These are phyloP conservation scores for Xiphophorus hellerii DNA, from an alignment of 2,113 vertebrate species.

Conservation along the genomic window DNA sequence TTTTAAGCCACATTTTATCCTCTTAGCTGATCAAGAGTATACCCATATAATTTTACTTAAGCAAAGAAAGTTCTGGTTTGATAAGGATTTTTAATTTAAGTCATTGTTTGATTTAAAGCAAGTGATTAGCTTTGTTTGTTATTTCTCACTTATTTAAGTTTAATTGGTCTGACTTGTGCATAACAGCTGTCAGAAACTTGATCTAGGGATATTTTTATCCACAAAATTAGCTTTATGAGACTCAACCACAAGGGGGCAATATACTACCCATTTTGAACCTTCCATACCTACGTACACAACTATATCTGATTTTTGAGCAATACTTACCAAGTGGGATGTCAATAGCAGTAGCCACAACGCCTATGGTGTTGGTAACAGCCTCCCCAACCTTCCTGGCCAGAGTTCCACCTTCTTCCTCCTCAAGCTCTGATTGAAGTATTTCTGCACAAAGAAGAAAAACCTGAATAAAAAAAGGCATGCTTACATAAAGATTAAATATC, in stretches of 20 bases:
- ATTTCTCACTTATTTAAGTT: not conserved
- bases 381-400: constrained; percentile 98
- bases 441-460: constrained; percentile 71
- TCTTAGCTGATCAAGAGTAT: too few species aligned
- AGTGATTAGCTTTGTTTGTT: not conserved
- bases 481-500: not conserved
- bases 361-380: constrained; percentile 95
- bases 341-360: constrained; percentile 95
- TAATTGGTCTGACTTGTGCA: constrained; percentile 1
- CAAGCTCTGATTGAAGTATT: constrained; percentile 81
- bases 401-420: constrained; percentile 93
- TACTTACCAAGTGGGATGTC: constrained; percentile 96
- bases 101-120: not conserved
- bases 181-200: constrained; percentile 15
- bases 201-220: not conserved
- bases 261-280: constrained; percentile 7
- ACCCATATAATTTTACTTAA: too few species aligned
- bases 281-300: constrained; percentile 21
- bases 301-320: constrained; percentile 15
- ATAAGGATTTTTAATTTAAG: too few species aligned
- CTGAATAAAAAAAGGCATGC: constrained; percentile 1
- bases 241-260: constrained; percentile 63
- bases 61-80: too few species aligned
- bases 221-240: constrained; percentile 18
- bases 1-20: too few species aligned